Percentiles rank a stretch among this genome's conserved stretches.
phyloP scores from a whole-genome alignment of 2,113 vertebrate species.

The Vidua macroura region DNA sequence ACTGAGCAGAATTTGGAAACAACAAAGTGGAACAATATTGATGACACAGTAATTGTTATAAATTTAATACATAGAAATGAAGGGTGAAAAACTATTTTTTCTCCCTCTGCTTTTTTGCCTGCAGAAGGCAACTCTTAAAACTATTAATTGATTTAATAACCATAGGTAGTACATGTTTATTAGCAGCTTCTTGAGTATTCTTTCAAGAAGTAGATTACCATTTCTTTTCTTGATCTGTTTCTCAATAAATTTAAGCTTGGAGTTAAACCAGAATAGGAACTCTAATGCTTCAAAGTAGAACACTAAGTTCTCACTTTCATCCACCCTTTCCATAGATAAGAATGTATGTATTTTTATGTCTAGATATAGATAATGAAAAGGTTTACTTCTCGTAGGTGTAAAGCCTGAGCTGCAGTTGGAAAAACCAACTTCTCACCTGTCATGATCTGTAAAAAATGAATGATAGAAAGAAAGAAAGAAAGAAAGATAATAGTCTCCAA shows the following conservation, averaged over 20 bases:
- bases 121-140: not conserved
- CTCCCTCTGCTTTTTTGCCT: not conserved
- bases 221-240: not conserved
- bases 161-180: not conserved
- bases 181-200: not conserved
- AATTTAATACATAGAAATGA: not conserved
- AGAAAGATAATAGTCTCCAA: not conserved
- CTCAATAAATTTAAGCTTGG: not conserved
- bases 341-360: not conserved
- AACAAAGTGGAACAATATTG: not conserved
- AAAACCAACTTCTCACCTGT: not conserved
- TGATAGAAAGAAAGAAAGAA: not conserved
- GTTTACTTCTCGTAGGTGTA: not conserved
- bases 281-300: not conserved
- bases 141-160: not conserved
- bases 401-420: not conserved
- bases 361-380: not conserved
- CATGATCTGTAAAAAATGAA: not conserved
- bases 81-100: not conserved
- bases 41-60: not conserved
- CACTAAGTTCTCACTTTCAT: not conserved
- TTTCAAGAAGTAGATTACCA: not conserved
- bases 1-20: not conserved
- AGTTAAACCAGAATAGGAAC: not conserved
- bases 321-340: not conserved